phyloP scores from a whole-genome alignment of 1,140 invertebrate genomes.

The Caerostris darwini region DNA sequence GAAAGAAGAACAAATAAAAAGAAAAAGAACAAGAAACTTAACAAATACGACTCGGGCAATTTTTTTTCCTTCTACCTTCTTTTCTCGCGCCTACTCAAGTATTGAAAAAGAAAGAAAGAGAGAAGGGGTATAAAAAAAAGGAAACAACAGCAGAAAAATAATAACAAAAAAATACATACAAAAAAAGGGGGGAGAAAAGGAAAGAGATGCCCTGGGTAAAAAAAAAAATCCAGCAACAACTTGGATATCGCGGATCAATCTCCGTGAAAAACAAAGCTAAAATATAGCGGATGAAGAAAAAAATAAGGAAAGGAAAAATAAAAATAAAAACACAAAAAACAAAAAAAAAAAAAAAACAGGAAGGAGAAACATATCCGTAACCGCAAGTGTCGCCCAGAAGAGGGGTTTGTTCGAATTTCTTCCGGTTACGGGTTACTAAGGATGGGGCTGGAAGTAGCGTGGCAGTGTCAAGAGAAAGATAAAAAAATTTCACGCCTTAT shows the following conservation, averaged over 20 bases:
- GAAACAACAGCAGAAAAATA: neutral
- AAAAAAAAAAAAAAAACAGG: constrained; percentile 7
- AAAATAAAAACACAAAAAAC: constrained; percentile 23
- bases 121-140: neutral
- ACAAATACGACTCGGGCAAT: constrained; percentile 49
- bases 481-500: constrained; percentile 67
- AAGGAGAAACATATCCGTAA: constrained; percentile 71
- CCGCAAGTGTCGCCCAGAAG: constrained; percentile 70
- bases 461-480: constrained; percentile 34
- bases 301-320: constrained; percentile 25
- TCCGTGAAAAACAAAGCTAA: constrained; percentile 72
- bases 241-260: constrained; percentile 68
- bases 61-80: constrained; percentile 34
- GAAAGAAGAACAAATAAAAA: neutral
- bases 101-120: constrained; percentile 43
- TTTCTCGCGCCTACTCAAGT: constrained; percentile 28
- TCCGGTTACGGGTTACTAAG: constrained; percentile 64
- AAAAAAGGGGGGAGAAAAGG: neutral
- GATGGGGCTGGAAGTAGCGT: neutral
- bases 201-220: neutral
- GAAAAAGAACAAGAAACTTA: neutral
- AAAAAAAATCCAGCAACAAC: constrained; percentile 1
- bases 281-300: constrained; percentile 58
- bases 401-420: constrained; percentile 74
- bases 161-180: neutral